Evolutionary conservation across 1,140 invertebrate species (phyloP).

Genomic region (Drosophila lacertosa): DNA sequence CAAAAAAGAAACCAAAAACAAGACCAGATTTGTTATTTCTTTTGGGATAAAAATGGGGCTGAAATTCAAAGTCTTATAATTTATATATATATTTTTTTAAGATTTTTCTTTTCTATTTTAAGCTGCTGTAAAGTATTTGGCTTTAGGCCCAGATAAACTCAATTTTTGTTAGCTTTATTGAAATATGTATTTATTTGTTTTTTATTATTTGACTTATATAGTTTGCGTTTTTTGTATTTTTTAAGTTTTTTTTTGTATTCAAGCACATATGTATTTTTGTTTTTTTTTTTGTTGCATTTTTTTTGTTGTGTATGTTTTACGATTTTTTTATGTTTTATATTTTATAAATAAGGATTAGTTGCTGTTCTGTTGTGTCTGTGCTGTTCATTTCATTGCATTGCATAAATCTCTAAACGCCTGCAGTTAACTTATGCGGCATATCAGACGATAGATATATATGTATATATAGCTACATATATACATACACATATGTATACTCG

Average conservation of each 20-base stretch:
- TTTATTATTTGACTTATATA: conserved; percentile 82
- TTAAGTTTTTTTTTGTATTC: conserved; percentile 67
- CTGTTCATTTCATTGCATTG: conserved; percentile 73
- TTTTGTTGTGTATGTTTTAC: conserved; percentile 59
- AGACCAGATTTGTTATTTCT: neutral
- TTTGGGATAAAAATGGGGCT: neutral
- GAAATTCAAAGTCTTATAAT: neutral
- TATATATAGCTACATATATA: conserved; percentile 34
- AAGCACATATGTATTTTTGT: conserved; percentile 80
- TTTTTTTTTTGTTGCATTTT: conserved; percentile 54
- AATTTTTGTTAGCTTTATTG: conserved; percentile 67
- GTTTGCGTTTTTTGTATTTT: conserved; percentile 65
- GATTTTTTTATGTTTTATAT: conserved; percentile 74
- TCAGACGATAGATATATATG: conserved; percentile 33
- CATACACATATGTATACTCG: conserved; percentile 25
- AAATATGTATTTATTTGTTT: conserved; percentile 82
- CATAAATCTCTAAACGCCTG: conserved; percentile 60
- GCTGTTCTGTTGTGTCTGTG: conserved; percentile 54
- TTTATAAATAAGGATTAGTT: conserved; percentile 61
- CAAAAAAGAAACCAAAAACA: conserved; percentile 46
- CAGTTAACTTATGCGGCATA: conserved; percentile 30
- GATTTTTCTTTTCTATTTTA: neutral
- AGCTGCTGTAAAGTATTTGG: too few species aligned
- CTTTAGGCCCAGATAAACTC: conserved; percentile 12
- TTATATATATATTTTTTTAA: neutral